Percentiles rank a stretch among this genome's conserved stretches.
These are phyloP conservation scores for Gibbula magus DNA, from an alignment of 2,888 invertebrate species.

Conservation along the genomic window DNA sequence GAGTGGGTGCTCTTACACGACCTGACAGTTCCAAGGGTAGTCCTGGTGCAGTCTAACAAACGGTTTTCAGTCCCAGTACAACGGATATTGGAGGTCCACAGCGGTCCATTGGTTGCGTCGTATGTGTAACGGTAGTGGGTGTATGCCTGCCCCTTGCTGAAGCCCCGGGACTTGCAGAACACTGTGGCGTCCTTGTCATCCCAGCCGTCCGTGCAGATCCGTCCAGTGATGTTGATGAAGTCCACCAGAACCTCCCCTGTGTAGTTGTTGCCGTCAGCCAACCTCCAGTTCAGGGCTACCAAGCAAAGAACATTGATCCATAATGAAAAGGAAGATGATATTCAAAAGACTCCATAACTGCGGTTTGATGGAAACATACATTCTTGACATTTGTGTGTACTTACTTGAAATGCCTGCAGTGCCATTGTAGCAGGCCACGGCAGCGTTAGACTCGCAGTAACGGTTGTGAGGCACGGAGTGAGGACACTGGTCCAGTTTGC, in stretches of 20 bases:
- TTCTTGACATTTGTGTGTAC: too few relatives aligned
- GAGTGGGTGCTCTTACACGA: constrained; percentile 52
- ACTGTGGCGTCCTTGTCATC: constrained; percentile 60
- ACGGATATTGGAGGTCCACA: constrained; percentile 78
- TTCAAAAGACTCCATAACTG: too few relatives aligned
- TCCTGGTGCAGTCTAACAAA: constrained; percentile 54
- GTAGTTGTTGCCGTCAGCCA: constrained; percentile 54
- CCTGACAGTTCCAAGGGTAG: constrained; percentile 50
- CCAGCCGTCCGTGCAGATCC: constrained; percentile 65
- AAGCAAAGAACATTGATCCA: too few relatives aligned
- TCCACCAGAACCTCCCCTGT: constrained; percentile 58
- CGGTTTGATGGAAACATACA: too few relatives aligned
- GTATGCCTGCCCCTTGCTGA: constrained; percentile 60
- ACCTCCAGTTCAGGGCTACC: constrained; percentile 47
- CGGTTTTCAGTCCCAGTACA: constrained; percentile 60
- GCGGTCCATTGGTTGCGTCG: constrained; percentile 73
- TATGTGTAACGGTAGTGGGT: constrained; percentile 57
- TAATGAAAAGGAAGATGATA: too few relatives aligned
- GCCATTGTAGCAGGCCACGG: constrained; percentile 44
- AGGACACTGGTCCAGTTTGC: constrained; percentile 47
- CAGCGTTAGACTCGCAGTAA: constrained; percentile 48
- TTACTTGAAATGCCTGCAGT: constrained; percentile 31
- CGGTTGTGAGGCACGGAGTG: constrained; percentile 42
- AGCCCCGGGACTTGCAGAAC: constrained; percentile 60
- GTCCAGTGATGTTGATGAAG: constrained; percentile 57